A percentile compares a stretch with the other conserved stretches of the same genome.
phyloP scores from a whole-genome alignment of 2,113 vertebrate genomes.

The Spilogale gracilis region DNA sequence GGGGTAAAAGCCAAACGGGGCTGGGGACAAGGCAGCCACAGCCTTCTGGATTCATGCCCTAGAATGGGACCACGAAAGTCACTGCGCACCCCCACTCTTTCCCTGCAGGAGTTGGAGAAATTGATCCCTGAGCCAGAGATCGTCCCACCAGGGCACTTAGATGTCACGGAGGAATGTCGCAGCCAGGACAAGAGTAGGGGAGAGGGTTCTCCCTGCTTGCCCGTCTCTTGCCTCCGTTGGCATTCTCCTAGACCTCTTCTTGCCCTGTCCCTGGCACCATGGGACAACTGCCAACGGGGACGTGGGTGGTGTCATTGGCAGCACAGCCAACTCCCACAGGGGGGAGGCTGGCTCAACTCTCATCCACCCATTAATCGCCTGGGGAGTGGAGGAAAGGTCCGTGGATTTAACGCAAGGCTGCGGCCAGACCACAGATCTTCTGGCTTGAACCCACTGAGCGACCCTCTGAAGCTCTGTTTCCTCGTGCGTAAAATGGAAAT shows the following conservation, averaged over 20 bases:
- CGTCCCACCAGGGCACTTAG: background rate
- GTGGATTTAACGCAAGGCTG: background rate
- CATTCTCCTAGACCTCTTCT: conserved; percentile 52
- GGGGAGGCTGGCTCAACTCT: conserved; percentile 31
- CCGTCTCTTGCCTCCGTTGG: background rate
- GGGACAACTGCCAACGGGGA: background rate
- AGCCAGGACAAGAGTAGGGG: background rate
- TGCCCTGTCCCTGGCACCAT: conserved; percentile 21
- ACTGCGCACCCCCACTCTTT: background rate
- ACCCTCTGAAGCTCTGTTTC: conserved; percentile 54
- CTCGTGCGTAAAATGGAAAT: conserved; percentile 71
- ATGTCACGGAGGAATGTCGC: background rate
- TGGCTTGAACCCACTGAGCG: background rate
- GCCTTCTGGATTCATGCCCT: background rate
- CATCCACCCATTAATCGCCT: background rate
- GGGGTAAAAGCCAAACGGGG: background rate
- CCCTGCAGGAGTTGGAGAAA: background rate
- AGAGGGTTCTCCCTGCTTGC: background rate
- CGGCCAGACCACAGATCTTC: background rate
- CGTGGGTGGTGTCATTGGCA: background rate
- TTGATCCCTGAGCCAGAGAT: background rate
- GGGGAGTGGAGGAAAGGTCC: conserved; percentile 32
- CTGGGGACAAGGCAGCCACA: background rate
- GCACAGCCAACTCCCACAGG: background rate
- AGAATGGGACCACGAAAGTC: background rate